Evolutionary conservation across 2,113 vertebrate species (phyloP).

Genomic region (Pachypanchax playfairii): DNA sequence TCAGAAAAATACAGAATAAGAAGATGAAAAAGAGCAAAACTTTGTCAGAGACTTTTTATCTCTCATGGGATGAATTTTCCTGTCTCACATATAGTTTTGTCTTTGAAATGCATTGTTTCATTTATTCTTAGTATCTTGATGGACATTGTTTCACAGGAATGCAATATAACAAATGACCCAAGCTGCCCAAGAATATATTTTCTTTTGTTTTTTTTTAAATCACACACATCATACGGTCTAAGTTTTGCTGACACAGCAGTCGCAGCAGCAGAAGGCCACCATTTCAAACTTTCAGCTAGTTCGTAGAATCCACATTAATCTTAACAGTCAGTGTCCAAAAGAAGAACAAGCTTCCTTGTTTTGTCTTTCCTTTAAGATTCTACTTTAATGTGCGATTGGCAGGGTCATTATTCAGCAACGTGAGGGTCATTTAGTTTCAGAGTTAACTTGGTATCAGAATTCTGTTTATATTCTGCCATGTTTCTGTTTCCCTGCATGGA

Average conservation of each 20-base stretch:
- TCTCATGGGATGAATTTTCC: neutral
- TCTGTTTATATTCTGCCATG: too few relatives aligned
- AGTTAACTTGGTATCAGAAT: too few relatives aligned
- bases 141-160: constrained; percentile 9
- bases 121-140: constrained; percentile 17
- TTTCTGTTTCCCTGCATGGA: too few relatives aligned
- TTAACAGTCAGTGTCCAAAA: constrained; percentile 20
- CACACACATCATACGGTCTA: constrained; percentile 19
- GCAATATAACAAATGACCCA: constrained; percentile 23
- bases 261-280: constrained; percentile 9
- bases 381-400: constrained; percentile 36
- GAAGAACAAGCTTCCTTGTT: constrained; percentile 4
- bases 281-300: constrained; percentile 22
- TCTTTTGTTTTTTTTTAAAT: too few relatives aligned
- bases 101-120: constrained; percentile 12
- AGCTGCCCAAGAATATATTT: constrained; percentile 4
- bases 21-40: constrained; percentile 2
- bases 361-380: constrained; percentile 15
- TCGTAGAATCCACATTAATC: constrained; percentile 25
- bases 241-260: constrained; percentile 16
- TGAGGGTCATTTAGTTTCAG: constrained; percentile 5
- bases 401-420: constrained; percentile 42
- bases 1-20: neutral
- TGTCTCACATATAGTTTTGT: neutral
- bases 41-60: neutral